Percentiles rank a stretch among this genome's conserved stretches.
Evolutionary conservation across 1,140 invertebrate species (phyloP).

Genomic region (Proctacanthus coquilletti): DNA sequence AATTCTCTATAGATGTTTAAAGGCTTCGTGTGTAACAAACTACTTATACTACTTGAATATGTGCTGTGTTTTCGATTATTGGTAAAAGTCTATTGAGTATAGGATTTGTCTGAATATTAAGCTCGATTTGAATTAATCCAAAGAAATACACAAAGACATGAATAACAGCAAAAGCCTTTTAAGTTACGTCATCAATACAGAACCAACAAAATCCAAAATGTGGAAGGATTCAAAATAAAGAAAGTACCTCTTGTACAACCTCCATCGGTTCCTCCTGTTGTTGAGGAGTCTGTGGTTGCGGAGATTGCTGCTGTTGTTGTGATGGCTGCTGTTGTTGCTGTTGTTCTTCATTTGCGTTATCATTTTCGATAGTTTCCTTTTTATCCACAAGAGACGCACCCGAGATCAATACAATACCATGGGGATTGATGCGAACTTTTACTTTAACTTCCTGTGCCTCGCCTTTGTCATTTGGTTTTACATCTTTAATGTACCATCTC

Average conservation of each 20-base stretch:
- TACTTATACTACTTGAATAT: no score
- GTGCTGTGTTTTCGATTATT: no score
- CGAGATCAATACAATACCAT: constrained; percentile 78
- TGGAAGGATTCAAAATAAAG: no score
- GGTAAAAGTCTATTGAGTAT: no score
- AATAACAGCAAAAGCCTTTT: no score
- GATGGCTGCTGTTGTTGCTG: constrained; percentile 22
- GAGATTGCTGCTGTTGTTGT: constrained; percentile 21
- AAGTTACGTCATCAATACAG: no score
- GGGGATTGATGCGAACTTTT: constrained; percentile 82
- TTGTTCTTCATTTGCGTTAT: constrained; percentile 37
- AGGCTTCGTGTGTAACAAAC: no score
- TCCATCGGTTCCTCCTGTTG: constrained; percentile 33
- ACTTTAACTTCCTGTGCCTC: constrained; percentile 88
- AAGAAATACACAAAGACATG: no score
- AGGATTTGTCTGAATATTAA: no score
- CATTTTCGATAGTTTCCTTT: constrained; percentile 45
- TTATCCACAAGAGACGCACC: constrained; percentile 78
- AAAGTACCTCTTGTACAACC: constrained; percentile 35
- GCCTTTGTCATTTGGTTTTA: constrained; percentile 71
- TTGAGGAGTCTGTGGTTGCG: constrained; percentile 8
- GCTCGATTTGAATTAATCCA: no score
- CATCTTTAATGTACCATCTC: constrained; percentile 70
- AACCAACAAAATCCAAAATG: no score
- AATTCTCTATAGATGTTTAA: no score